Evolutionary conservation across 2,888 invertebrate genomes (phyloP), one percentile per base, ranked within the genome.

Genomic region (Vesta saturnalis): DNA sequence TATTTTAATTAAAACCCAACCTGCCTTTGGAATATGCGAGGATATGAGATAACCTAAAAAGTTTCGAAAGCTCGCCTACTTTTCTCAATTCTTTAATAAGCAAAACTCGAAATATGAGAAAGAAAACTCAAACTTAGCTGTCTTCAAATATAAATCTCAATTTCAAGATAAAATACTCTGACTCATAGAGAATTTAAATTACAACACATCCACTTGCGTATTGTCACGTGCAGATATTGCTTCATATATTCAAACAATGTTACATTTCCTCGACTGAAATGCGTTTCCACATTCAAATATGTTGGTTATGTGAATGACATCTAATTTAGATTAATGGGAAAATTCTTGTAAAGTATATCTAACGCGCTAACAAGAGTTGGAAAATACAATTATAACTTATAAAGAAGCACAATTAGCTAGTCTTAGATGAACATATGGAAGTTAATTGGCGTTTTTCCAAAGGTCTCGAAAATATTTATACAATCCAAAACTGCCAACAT

Each of bases 171-270:
- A 56, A 56, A 56, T 56, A 56, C 35, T 56, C 15, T 16, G 56
- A 16, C 56, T 15, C 56, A 23, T 23, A 21, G 12, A 59, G 49
- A 63, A 59, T 64, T 64, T 39, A 64, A 59, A 59, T 23, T 64
- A 35, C 35, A 19, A 52, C 54, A 49, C 23, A 61, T 60, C 43
- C 19, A 60, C 46, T 21, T 21, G 59, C 21, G 47, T 60, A 60
- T 65, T 65, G 65, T 65, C 65, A 65, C 56, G 46, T 65, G 52
- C 65, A 65, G 65, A 65, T 60, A 60, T 65, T 60, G 60, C 64
- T 65, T 57, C 54, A 65, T 59, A 64, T 60, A 65, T 60, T 54
- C 60, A 65, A 65, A 65, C 60, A 60, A 55, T 60, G 60, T 23
- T 55, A 60, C 65, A 22, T 65, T 23, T 46, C 58, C 16, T 35